These are phyloP conservation scores for Candoia aspera DNA, from an alignment of 2,113 vertebrate species.

Conservation along the genomic window DNA sequence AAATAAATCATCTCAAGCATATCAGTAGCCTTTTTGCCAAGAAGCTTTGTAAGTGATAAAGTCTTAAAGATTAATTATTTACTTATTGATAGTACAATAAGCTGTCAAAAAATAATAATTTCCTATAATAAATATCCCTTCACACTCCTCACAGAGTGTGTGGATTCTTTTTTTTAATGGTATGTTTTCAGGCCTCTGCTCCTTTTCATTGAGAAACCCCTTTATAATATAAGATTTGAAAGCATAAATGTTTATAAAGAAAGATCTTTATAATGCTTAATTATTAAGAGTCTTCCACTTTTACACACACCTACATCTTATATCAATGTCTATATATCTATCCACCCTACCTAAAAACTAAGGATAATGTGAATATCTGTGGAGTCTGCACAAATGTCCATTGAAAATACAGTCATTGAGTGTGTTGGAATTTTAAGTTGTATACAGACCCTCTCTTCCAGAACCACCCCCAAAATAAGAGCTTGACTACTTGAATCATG, in stretches of 20 bases:
- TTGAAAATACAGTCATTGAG: background rate
- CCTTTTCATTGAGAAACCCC: conserved; percentile 36
- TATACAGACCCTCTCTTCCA: background rate
- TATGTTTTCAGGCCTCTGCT: conserved; percentile 38
- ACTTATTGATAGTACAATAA: conserved; percentile 35
- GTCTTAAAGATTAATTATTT: conserved; percentile 30
- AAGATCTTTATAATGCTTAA: conserved; percentile 17
- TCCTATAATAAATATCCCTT: conserved; percentile 48
- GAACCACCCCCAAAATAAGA: background rate
- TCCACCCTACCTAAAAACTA: background rate
- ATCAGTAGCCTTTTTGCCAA: conserved; percentile 49
- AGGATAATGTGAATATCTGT: background rate
- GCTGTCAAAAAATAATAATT: conserved; percentile 46
- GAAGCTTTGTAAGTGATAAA: conserved; percentile 50
- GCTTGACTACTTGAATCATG: background rate
- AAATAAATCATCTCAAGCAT: conserved; percentile 37
- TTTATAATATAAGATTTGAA: conserved; percentile 44
- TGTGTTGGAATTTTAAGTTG: background rate
- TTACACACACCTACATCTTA: background rate
- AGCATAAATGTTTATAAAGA: conserved; percentile 28
- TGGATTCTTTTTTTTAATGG: conserved; percentile 39
- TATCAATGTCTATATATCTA: background rate
- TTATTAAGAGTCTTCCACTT: background rate
- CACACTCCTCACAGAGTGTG: conserved; percentile 44
- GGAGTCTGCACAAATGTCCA: background rate